Percentiles rank a stretch among this genome's conserved stretches.
Conservation (phyloP, 2,888 invertebrate species). For the Cryptus viduatorius region DNA sequence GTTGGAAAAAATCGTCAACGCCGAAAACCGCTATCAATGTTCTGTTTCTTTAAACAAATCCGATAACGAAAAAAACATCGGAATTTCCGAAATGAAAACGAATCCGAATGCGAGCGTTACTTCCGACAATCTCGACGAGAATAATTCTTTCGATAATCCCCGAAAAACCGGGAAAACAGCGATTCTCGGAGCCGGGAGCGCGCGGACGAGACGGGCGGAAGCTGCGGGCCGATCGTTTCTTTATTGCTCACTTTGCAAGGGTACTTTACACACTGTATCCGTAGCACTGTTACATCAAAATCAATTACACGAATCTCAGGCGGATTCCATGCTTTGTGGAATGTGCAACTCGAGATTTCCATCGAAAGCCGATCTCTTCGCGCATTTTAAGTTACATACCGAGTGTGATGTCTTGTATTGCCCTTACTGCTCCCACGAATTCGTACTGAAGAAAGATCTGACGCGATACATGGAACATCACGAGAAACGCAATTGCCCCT, state of each 20-base stretch:
- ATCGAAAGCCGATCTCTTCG: slow-evolving; percentile 22
- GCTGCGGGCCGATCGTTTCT: slow-evolving; percentile 31
- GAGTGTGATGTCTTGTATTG: slow-evolving; percentile 59
- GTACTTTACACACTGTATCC: slow-evolving; percentile 49
- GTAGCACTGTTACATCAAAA: slow-evolving; percentile 56
- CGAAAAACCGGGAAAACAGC: neutral
- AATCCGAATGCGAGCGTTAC: neutral
- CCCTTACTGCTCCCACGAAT: slow-evolving; percentile 38
- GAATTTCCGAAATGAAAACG: neutral
- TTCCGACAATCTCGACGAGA: slow-evolving; percentile 47
- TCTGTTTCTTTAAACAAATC: neutral
- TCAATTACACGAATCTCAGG: slow-evolving; percentile 34
- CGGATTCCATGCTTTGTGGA: slow-evolving; percentile 31
- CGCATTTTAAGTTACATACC: slow-evolving; percentile 50
- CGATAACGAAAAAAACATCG: neutral
- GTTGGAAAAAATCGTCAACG: too few relatives aligned
- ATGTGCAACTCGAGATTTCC: slow-evolving; percentile 53
- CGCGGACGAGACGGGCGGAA: neutral
- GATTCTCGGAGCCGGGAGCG: neutral
- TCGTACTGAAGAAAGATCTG: slow-evolving; percentile 52
- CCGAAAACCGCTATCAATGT: too few relatives aligned
- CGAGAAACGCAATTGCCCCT: neutral
- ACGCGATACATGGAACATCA: slow-evolving; percentile 42
- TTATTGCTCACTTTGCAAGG: slow-evolving; percentile 53
- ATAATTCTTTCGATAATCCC: neutral